These are phyloP conservation scores for Oryzias dopingdopingensis DNA, from an alignment of 2,797 vertebrate species.

Conservation along the genomic window DNA sequence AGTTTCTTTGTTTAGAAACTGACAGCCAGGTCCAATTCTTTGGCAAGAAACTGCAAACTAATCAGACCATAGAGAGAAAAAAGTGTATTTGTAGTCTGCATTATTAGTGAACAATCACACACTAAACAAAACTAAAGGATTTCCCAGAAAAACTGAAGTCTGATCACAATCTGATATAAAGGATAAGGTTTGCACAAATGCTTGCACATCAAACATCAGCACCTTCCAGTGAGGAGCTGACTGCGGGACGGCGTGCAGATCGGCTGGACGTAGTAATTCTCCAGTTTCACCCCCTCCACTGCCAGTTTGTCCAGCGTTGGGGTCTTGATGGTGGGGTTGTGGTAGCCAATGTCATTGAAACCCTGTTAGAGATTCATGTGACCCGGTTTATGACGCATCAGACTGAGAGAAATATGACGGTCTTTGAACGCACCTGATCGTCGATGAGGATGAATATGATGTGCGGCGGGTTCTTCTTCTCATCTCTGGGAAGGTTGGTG, in stretches of 20 bases:
- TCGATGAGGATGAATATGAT: constrained; percentile 94
- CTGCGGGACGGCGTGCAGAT: constrained; percentile 96
- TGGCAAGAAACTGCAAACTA: too few relatives aligned
- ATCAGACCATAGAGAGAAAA: too few relatives aligned
- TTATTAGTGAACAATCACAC: too few relatives aligned
- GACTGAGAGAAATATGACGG: not conserved
- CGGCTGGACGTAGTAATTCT: constrained; percentile 97
- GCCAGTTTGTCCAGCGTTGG: constrained; percentile 93
- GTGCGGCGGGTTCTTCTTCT: constrained; percentile 80
- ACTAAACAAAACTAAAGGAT: too few relatives aligned
- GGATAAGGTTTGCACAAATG: too few relatives aligned
- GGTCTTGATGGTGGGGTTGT: constrained; percentile 89
- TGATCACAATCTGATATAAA: too few relatives aligned
- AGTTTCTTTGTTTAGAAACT: too few relatives aligned
- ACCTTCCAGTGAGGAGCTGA: constrained; percentile 94
- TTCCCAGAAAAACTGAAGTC: too few relatives aligned
- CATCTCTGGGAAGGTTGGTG: constrained; percentile 36
- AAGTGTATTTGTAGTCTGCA: too few relatives aligned
- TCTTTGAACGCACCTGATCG: constrained; percentile 77
- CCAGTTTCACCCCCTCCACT: constrained; percentile 89
- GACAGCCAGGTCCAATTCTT: too few relatives aligned
- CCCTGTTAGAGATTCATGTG: constrained; percentile 61
- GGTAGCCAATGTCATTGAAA: constrained; percentile 93
- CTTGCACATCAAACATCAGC: not conserved
- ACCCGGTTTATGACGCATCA: not conserved